Evolutionary conservation across 2,888 invertebrate genomes (phyloP), one percentile per base, ranked within the genome.

Genomic region (Agonopterix heracliana): DNA sequence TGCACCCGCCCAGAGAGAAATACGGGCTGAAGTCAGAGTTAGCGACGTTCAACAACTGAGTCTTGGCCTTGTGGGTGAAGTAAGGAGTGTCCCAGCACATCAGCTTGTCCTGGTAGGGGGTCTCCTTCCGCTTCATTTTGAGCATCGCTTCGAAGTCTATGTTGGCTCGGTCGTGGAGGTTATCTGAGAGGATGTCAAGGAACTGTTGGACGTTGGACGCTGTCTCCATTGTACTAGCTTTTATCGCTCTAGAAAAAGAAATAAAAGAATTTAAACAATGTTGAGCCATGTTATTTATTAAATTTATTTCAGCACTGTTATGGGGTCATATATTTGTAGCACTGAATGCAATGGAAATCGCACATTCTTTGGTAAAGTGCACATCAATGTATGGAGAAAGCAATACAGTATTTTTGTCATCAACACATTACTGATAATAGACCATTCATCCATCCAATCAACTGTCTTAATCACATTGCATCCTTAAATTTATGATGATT

Each of bases 1-100:
- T 98, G 66, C 98, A 98, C 7, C 94, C 92, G 1, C 98, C 98
- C 0, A 99, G 89, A 9, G 96, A 98, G 80, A 97, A 97, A 78
- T 94, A 98, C 2, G 95, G 95, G 41, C 94, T 90, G 65, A 94
- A 95, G 63, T 96, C 95, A 3, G 91, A 90, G 48, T 91, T 90
- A 9, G 92, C 92, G 0, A 93, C 92, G 52, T 93, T 91, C 0
- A 96, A 83, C 66, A 93, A 90, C 52, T 92, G 90, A 0, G 90
- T 91, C 73, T 94, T 95, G 0, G 94, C 92, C 69, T 93, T 93
- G 2, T 92, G 90, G 0, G 93, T 94, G 64, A 93, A 96, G 74
- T 96, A 98, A 0, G 96, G 94, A 0, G 96, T 94, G 76, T 98
- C 98, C 98, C 98, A 98, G 38, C 91, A 90, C 63, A 90, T 89